These are phyloP conservation scores for Craterocephalus amniculus DNA, from an alignment of 2,797 vertebrate species.

Conservation along the genomic window DNA sequence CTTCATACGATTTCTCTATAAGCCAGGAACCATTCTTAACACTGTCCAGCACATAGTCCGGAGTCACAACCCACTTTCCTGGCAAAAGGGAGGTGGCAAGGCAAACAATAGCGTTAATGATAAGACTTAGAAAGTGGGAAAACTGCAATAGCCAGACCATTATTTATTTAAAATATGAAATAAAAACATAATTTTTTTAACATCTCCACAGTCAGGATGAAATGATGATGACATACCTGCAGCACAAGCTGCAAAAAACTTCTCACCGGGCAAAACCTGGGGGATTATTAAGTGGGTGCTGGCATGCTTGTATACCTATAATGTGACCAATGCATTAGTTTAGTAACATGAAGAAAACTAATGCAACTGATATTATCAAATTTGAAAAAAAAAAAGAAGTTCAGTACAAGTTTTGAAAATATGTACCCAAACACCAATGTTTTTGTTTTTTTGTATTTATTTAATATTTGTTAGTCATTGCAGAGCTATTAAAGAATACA, in stretches of 20 bases:
- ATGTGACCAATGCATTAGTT: constrained; percentile 31
- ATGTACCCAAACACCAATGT: background rate
- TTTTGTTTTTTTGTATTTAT: too few relatives aligned
- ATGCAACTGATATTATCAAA: background rate
- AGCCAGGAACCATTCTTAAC: constrained; percentile 91
- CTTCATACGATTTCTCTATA: constrained; percentile 89
- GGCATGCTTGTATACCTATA: constrained; percentile 86
- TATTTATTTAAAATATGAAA: background rate
- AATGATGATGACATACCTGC: constrained; percentile 84
- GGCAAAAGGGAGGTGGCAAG: constrained; percentile 11
- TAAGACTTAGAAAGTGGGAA: background rate
- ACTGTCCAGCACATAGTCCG: constrained; percentile 92
- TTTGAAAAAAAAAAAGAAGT: background rate
- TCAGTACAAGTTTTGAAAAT: background rate
- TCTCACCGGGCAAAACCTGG: constrained; percentile 88
- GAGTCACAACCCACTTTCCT: constrained; percentile 97
- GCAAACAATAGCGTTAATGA: background rate
- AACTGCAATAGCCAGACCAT: background rate
- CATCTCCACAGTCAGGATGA: background rate
- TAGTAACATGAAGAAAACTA: background rate
- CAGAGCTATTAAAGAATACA: too few relatives aligned
- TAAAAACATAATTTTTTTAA: background rate
- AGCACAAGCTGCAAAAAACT: constrained; percentile 93
- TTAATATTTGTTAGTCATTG: too few relatives aligned
- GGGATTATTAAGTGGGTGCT: constrained; percentile 91